Evolutionary conservation across 2,113 vertebrate species (phyloP).

Genomic region (Tretioscincus oriximinensis): DNA sequence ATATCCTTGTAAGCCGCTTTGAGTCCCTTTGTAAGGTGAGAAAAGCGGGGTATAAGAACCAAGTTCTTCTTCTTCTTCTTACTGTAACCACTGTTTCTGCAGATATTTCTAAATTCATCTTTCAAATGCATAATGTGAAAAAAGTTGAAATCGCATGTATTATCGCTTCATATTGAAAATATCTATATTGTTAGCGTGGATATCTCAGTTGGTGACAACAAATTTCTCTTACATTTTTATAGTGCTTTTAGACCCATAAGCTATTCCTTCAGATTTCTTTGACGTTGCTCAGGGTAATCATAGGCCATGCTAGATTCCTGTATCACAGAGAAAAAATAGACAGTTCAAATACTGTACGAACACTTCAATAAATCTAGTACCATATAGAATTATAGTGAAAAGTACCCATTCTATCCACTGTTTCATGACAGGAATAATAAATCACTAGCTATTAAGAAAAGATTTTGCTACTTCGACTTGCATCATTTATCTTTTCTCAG

Average conservation of each 20-base stretch:
- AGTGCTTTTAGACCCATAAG: neutral
- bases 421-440: slow-evolving; percentile 26
- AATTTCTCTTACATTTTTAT: neutral
- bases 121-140: neutral
- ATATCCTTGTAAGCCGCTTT: no score
- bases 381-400: slow-evolving; percentile 10
- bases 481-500: slow-evolving; percentile 24
- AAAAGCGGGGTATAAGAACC: no score
- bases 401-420: neutral
- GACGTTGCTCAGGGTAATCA: neutral
- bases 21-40: no score
- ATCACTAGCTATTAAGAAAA: neutral
- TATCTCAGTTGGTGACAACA: neutral
- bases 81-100: neutral
- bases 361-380: neutral
- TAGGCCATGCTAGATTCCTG: neutral
- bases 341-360: neutral
- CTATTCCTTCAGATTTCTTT: neutral
- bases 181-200: neutral
- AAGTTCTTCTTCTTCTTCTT: no score
- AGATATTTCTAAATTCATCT: neutral
- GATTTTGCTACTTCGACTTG: slow-evolving; percentile 27
- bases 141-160: neutral
- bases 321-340: rapidly evolving
- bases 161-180: neutral